Conservation (phyloP, 2,797 vertebrate species). For the Pachyuromys duprasi region DNA sequence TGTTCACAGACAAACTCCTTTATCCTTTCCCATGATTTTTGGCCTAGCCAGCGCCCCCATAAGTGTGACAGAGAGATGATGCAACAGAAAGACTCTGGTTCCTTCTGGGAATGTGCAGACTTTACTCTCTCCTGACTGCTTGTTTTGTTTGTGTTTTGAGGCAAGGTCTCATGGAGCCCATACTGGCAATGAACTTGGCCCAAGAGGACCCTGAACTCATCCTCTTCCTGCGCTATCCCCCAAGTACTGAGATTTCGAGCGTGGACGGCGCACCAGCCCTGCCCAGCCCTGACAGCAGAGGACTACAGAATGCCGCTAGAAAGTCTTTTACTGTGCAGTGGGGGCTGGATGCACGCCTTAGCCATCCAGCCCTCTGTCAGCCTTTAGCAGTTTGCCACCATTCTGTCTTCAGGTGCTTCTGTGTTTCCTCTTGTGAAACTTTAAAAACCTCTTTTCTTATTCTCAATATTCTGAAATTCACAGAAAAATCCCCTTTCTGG, state of each 20-base stretch:
- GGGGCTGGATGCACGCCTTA: too few species aligned
- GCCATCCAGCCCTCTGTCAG: neutral
- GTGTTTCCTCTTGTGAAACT: neutral
- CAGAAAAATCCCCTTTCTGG: neutral
- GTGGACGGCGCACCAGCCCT: neutral
- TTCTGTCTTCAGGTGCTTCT: neutral
- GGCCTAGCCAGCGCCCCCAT: neutral
- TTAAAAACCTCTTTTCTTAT: neutral
- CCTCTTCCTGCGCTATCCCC: neutral
- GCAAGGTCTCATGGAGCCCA: neutral
- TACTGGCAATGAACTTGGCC: neutral
- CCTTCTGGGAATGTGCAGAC: neutral
- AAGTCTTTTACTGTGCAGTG: neutral
- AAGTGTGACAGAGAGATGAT: neutral
- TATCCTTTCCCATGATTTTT: neutral
- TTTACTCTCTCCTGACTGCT: neutral
- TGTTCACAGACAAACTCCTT: neutral
- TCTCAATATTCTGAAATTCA: neutral
- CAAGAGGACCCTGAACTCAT: neutral
- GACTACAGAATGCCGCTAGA: neutral
- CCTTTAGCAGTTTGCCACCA: neutral
- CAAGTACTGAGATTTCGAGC: too few species aligned
- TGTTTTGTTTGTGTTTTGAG: neutral
- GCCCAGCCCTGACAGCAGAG: neutral
- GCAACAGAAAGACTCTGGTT: neutral